phyloP scores from a whole-genome alignment of 2,888 invertebrate genomes.

The Ormyrus nitidulus region DNA sequence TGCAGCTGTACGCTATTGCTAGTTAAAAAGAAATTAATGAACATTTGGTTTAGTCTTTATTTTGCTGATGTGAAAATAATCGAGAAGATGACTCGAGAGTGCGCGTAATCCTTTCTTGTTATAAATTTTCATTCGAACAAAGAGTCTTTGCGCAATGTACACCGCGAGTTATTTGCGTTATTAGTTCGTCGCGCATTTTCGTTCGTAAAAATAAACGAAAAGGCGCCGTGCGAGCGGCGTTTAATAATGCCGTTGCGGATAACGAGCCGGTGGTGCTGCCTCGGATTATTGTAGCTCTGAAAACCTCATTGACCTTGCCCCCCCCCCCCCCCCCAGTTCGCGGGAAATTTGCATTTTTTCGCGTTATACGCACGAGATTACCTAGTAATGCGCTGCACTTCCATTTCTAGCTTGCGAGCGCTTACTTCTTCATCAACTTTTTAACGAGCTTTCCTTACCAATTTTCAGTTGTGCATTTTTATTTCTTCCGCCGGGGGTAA shows the following conservation, averaged over 20 bases:
- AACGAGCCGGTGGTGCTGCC: background rate
- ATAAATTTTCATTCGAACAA: background rate
- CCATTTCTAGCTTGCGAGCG: conserved; percentile 11
- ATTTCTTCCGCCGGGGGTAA: background rate
- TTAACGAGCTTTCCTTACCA: conserved; percentile 14
- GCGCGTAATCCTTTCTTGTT: background rate
- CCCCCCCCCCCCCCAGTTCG: background rate
- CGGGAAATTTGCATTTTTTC: conserved; percentile 27
- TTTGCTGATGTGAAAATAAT: background rate
- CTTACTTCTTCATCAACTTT: conserved; percentile 37
- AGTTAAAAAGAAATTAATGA: background rate
- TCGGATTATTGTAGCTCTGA: conserved; percentile 4
- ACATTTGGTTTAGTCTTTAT: background rate
- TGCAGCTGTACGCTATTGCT: conserved; percentile 7
- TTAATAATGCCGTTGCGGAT: conserved; percentile 6
- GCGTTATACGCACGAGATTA: conserved; percentile 10
- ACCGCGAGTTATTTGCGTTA: too few relatives aligned
- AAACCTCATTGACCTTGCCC: conserved; percentile 2
- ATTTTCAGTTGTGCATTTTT: background rate
- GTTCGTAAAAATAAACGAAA: too few relatives aligned
- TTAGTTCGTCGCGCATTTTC: too few relatives aligned
- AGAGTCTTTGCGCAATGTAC: too few relatives aligned
- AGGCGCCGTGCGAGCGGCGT: too few relatives aligned
- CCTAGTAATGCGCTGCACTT: conserved; percentile 8
- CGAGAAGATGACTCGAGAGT: background rate